Evolutionary conservation across 2,888 invertebrate species (phyloP).

Genomic region (Adelphocoris suturalis): DNA sequence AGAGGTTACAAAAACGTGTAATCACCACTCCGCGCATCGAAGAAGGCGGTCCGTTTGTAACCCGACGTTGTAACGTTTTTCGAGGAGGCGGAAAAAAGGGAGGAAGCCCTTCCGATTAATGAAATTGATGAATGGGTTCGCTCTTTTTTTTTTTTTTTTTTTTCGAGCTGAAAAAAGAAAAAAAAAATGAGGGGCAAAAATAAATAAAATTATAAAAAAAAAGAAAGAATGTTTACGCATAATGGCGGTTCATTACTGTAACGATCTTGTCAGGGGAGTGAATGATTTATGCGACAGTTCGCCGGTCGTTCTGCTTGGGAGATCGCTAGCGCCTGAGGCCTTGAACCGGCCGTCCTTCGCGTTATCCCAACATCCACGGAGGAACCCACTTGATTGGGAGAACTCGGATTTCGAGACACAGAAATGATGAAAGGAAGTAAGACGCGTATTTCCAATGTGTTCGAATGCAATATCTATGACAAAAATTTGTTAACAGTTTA

Average conservation of each 20-base stretch:
- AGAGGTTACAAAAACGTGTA: conserved; percentile 37
- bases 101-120: conserved; percentile 39
- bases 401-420: neutral
- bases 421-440: too few relatives aligned
- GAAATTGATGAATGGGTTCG: conserved; percentile 50
- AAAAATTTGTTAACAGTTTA: too few relatives aligned
- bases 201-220: conserved; percentile 14
- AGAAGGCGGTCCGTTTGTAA: neutral
- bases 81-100: neutral
- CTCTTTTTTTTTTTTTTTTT: too few relatives aligned
- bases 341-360: conserved; percentile 52
- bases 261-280: conserved; percentile 54
- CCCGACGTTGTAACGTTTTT: neutral
- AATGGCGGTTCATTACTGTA: conserved; percentile 58
- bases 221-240: conserved; percentile 53
- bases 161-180: neutral
- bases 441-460: neutral
- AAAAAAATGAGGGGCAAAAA: neutral
- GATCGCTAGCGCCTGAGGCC: conserved; percentile 53
- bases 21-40: neutral
- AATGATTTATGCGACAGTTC: conserved; percentile 67
- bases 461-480: neutral
- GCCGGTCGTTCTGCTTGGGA: conserved; percentile 51
- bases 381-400: neutral
- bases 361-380: conserved; percentile 3